These are phyloP conservation scores for Gortyna flavago DNA, from an alignment of 2,888 invertebrate genomes.

Conservation along the genomic window DNA sequence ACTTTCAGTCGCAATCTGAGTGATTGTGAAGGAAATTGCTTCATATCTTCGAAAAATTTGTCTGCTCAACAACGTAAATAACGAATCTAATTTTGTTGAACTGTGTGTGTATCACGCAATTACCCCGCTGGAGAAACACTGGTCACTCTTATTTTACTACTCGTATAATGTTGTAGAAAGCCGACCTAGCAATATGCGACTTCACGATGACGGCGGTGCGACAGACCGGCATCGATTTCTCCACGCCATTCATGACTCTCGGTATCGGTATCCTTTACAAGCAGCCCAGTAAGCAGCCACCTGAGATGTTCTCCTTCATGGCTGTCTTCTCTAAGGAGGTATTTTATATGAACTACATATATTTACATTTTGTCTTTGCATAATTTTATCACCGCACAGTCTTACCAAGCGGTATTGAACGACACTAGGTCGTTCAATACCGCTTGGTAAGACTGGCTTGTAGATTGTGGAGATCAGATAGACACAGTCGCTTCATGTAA, in stretches of 20 bases:
- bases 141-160: not conserved
- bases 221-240: constrained; percentile 97
- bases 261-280: constrained; percentile 97
- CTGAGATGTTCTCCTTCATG: constrained; percentile 97
- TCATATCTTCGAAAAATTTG: not conserved
- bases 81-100: too few species aligned
- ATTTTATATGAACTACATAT: constrained; percentile 4
- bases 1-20: not conserved
- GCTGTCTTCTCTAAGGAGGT: constrained; percentile 95
- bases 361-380: not conserved
- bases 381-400: not conserved
- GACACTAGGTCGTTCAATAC: too few species aligned
- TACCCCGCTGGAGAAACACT: not conserved
- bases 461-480: not conserved
- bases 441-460: too few species aligned
- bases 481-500: not conserved
- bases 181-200: constrained; percentile 97
- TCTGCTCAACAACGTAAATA: not conserved
- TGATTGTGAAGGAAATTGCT: not conserved
- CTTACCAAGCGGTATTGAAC: not conserved
- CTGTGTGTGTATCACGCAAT: too few species aligned
- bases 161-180: constrained; percentile 91
- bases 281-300: constrained; percentile 95
- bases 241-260: constrained; percentile 98
- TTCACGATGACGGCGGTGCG: constrained; percentile 96